Evolutionary conservation across 2,888 invertebrate species (phyloP).

Genomic region (Tubulanus polymorphus): DNA sequence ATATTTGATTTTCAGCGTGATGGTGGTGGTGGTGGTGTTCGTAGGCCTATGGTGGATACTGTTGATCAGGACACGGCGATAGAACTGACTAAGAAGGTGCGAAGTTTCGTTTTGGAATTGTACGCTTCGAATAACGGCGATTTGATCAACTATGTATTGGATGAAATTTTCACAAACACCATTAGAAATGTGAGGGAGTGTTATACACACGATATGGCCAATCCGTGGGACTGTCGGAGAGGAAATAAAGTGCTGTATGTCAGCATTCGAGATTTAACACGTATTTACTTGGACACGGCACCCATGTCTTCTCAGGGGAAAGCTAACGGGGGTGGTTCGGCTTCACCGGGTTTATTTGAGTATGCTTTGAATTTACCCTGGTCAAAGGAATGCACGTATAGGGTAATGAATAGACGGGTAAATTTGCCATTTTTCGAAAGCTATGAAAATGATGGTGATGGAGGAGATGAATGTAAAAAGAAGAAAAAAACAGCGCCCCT

Average conservation of each 20-base stretch:
- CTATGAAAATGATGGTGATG: background rate
- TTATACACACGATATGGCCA: background rate
- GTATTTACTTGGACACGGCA: background rate
- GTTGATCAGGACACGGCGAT: background rate
- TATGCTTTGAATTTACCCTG: background rate
- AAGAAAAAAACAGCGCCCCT: background rate
- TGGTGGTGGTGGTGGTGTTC: background rate
- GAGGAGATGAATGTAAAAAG: background rate
- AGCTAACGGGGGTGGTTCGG: background rate
- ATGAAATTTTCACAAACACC: constrained; percentile 1
- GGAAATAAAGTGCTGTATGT: constrained; percentile 1
- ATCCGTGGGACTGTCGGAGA: constrained; percentile 1
- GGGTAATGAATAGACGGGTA: background rate
- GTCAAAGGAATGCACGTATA: background rate
- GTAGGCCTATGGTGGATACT: no score
- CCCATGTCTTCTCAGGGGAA: background rate
- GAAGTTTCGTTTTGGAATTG: background rate
- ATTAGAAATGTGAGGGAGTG: background rate
- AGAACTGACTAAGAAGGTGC: background rate
- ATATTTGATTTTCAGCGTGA: background rate
- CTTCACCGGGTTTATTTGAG: background rate
- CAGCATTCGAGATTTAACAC: background rate
- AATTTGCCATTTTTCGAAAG: background rate
- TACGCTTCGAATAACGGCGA: background rate
- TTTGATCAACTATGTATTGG: background rate